Base-by-base conservation (phyloP, 1,140 invertebrate species). In the Chlorops oryzae region DNA sequence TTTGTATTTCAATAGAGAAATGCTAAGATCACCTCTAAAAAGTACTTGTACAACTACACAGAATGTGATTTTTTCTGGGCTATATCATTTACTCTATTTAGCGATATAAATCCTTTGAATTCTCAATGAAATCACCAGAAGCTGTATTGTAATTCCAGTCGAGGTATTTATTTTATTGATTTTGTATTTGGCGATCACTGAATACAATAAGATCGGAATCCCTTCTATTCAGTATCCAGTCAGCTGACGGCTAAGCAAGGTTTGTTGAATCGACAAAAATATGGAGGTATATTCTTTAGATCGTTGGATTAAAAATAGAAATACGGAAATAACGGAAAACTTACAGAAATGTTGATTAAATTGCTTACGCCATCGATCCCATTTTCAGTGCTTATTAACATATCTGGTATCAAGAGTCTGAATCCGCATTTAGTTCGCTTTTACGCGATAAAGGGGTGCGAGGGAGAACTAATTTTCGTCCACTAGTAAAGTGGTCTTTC, bases 141-240 rank as follows among this genome's bases (percentile, higher is more conserved):
- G n/a, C n/a, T n/a, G n/a, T n/a, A n/a, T 25, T 48, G 37, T 7
- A 48, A n/a, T 25, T 48, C 46, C 5, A 48, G 35, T 15, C 46
- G 20, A 5, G 45, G 18, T n/a, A 47, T 37, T 20, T 20, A 37
- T 13, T 22, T 21, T 22, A 20, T 5, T n/a, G 21, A 20, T 38
- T 28, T 38, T 5, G 34, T 48, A 27, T 48, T 48, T n/a, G n/a
- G n/a, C n/a, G n/a, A 6, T 13, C 35, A 2, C 2, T 5, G 9
- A 48, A n/a, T 17, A 48, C 39, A 27, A n/a, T 39, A 13, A 25
- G 12, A 15, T 25, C 3, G 23, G 25, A 18, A 7, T 27, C 20
- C n/a, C n/a, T 20, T 5, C 40, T 17, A 3, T 13, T 18, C n/a
- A 13, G 18, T 22, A 17, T 24, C 21, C 23, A 35, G 40, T 25